Percentiles rank a stretch among this genome's conserved stretches.
These are phyloP conservation scores for Solea senegalensis DNA, from an alignment of 2,113 vertebrate species.

Conservation along the genomic window DNA sequence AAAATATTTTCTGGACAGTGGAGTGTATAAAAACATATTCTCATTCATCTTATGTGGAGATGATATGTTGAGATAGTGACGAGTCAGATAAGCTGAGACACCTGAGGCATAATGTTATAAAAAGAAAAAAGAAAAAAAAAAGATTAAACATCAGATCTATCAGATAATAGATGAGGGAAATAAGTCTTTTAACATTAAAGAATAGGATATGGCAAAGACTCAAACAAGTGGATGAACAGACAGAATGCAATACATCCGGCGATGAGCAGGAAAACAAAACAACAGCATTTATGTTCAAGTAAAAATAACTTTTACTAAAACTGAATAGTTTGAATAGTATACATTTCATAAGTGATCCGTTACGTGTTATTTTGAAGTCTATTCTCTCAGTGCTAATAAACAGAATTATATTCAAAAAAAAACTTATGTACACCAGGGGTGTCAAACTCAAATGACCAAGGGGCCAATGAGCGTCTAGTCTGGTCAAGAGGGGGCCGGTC, in stretches of 20 bases:
- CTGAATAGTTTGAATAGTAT: no score
- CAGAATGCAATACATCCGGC: background rate
- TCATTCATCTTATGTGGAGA: background rate
- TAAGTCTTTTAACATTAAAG: background rate
- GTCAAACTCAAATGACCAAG: no score
- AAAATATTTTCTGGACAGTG: slow-evolving; percentile 49
- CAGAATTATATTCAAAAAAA: no score
- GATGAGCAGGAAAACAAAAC: background rate
- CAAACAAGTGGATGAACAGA: background rate
- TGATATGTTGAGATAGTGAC: slow-evolving; percentile 10
- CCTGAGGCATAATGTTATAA: background rate
- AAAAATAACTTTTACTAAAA: no score
- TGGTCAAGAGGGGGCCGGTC: no score
- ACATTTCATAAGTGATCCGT: no score
- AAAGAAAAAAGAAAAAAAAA: background rate
- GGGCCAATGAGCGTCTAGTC: no score
- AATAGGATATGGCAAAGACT: background rate
- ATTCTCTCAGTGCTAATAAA: no score
- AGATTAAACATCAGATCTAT: background rate
- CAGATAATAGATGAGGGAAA: background rate
- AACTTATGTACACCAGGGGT: no score
- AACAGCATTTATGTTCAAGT: no score
- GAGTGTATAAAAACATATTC: slow-evolving; percentile 7
- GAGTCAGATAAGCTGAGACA: background rate
- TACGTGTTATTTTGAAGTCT: no score